Evolutionary conservation across 2,888 invertebrate species (phyloP).

Genomic region (Romanomermis culicivorax): DNA sequence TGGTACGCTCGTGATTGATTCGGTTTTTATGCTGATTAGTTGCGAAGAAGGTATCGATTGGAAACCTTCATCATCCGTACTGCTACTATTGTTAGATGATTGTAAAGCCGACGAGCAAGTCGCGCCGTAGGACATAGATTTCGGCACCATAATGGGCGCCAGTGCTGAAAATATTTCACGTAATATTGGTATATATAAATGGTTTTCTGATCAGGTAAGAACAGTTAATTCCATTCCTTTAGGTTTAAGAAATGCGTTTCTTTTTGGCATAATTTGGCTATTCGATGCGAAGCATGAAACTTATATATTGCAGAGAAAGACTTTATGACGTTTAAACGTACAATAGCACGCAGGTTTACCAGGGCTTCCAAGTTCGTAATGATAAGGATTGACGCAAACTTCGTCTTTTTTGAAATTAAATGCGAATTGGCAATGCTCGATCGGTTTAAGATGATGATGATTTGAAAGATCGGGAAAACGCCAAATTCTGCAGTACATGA

Average conservation of each 20-base stretch:
- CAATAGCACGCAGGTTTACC: too few species aligned
- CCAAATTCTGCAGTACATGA: slow-evolving; percentile 89
- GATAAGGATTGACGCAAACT: slow-evolving; percentile 89
- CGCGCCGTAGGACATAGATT: neutral
- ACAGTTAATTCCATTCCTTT: too few species aligned
- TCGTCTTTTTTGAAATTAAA: slow-evolving; percentile 76
- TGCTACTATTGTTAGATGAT: neutral
- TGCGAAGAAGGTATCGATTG: neutral
- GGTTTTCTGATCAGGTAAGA: too few species aligned
- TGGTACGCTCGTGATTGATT: neutral
- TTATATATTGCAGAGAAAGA: too few species aligned
- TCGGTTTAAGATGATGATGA: slow-evolving; percentile 74
- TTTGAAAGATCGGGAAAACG: slow-evolving; percentile 90
- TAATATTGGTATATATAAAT: too few species aligned
- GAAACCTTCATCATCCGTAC: neutral
- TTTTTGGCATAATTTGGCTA: too few species aligned
- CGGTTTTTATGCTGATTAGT: neutral
- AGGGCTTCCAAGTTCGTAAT: slow-evolving; percentile 77
- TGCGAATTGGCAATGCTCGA: slow-evolving; percentile 77
- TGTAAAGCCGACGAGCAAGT: neutral
- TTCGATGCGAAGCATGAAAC: too few species aligned
- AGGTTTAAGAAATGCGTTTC: too few species aligned
- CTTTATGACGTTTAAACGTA: too few species aligned
- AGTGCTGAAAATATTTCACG: slow-evolving; percentile 5
- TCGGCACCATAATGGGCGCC: slow-evolving; percentile 5